phyloP scores from a whole-genome alignment of 2,113 vertebrate species.

The Cavia porcellus region DNA sequence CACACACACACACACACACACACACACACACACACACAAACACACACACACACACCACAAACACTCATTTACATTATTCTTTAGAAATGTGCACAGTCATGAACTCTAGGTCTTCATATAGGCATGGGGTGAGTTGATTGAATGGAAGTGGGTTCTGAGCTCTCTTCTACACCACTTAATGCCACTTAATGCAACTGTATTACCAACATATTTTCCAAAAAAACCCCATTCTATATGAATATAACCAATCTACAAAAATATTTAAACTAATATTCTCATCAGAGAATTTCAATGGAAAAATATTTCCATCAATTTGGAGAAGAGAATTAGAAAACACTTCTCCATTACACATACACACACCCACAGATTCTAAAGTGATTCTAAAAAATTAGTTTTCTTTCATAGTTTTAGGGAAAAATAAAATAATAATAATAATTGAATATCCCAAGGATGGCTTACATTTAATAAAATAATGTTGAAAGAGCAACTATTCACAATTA shows the following conservation, averaged over 20 bases:
- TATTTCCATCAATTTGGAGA: not conserved
- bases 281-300: not conserved
- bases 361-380: not conserved
- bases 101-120: not conserved
- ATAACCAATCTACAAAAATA: not conserved
- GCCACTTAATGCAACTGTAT: not conserved
- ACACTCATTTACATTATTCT: not conserved
- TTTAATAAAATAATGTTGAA: not conserved
- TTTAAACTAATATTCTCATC: not conserved
- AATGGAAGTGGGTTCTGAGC: no score
- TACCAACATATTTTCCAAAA: not conserved
- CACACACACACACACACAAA: no score
- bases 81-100: not conserved
- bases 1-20: not conserved
- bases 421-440: not conserved
- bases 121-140: accelerated
- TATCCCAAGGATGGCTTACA: not conserved
- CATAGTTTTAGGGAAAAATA: not conserved
- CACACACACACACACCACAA: not conserved
- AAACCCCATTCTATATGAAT: not conserved
- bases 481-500: not conserved
- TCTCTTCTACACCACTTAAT: not conserved
- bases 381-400: not conserved
- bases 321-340: conserved; percentile 15
- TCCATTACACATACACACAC: not conserved